These are phyloP conservation scores for Kryptopterus vitreolus DNA, from an alignment of 2,797 vertebrate species.

Conservation along the genomic window DNA sequence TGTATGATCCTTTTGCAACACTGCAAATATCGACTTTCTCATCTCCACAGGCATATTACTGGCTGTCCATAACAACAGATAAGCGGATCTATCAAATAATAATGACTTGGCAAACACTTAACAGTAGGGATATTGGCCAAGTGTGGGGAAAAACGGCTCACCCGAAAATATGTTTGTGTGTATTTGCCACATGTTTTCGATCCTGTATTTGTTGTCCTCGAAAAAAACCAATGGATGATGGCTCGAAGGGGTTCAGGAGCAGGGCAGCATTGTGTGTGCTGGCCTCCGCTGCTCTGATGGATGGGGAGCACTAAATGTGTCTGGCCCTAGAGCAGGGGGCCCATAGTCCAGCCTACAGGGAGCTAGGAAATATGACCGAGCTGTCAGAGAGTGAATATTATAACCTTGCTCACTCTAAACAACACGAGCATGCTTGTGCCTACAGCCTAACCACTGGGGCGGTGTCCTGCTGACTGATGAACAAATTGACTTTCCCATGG, in stretches of 20 bases:
- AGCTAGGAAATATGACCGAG: slow-evolving; percentile 61
- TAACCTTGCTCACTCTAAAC: slow-evolving; percentile 54
- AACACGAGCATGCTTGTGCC: slow-evolving; percentile 40
- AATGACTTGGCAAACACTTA: slow-evolving; percentile 16
- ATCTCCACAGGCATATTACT: slow-evolving; percentile 35
- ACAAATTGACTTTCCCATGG: slow-evolving; percentile 31
- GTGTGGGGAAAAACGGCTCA: slow-evolving; percentile 30
- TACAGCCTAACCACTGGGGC: slow-evolving; percentile 26
- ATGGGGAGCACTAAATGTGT: slow-evolving; percentile 64
- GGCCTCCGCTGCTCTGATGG: slow-evolving; percentile 58
- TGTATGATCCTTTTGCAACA: slow-evolving; percentile 36
- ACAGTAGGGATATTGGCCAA: slow-evolving; percentile 4
- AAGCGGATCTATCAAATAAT: slow-evolving; percentile 38
- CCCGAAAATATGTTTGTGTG: slow-evolving; percentile 11
- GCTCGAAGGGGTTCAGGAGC: slow-evolving; percentile 59
- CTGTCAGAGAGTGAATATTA: slow-evolving; percentile 58
- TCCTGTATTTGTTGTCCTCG: slow-evolving; percentile 23
- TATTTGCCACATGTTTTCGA: not conserved
- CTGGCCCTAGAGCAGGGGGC: slow-evolving; percentile 55
- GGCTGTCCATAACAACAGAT: slow-evolving; percentile 24
- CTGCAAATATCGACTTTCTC: slow-evolving; percentile 45
- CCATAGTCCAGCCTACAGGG: slow-evolving; percentile 38
- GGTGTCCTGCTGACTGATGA: slow-evolving; percentile 38
- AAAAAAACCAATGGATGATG: slow-evolving; percentile 47
- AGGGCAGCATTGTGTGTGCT: slow-evolving; percentile 55